Conservation (phyloP, 2,797 vertebrate species). For the Myotis myotis region DNA sequence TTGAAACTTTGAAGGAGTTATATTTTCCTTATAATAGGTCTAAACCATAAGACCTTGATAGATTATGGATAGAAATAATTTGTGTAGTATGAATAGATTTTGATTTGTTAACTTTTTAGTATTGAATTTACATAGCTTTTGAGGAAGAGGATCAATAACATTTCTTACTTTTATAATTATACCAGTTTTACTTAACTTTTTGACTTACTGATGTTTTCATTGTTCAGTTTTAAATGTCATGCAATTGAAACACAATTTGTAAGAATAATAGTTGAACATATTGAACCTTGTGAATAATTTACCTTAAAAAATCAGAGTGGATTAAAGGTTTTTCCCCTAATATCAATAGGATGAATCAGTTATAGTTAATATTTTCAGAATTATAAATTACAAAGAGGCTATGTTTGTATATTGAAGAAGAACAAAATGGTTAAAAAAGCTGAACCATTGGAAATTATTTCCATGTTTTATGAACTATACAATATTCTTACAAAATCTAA, state of each 20-base stretch:
- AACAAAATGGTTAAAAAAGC: not conserved
- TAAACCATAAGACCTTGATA: not conserved
- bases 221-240: not conserved
- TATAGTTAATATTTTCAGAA: conserved; percentile 34
- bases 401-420: not conserved
- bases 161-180: not conserved
- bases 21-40: conserved; percentile 2
- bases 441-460: not conserved
- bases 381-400: not conserved
- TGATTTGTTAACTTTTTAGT: not conserved
- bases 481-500: not conserved
- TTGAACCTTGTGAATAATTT: not conserved
- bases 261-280: conserved; percentile 5
- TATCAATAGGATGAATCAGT: not conserved
- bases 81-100: not conserved
- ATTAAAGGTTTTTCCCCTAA: not conserved
- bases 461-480: not conserved
- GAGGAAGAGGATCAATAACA: not conserved
- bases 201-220: not conserved
- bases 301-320: not conserved
- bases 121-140: conserved; percentile 12
- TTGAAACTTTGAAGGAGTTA: not conserved
- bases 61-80: not conserved
- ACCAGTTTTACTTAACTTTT: not conserved
- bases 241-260: not conserved